phyloP scores from a whole-genome alignment of 2,113 vertebrate species.

The Laticauda laticaudata region DNA sequence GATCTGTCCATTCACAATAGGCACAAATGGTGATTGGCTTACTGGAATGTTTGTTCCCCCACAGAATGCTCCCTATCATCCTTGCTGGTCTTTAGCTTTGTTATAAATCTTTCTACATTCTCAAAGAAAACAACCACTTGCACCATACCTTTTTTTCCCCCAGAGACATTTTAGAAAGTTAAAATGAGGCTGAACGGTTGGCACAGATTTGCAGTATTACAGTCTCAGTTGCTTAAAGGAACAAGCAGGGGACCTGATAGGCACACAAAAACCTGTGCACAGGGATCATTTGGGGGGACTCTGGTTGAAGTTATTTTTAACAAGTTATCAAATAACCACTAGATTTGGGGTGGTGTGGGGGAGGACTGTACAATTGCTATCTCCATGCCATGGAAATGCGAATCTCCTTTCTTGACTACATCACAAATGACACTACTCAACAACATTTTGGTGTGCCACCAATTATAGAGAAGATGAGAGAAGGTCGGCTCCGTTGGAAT shows the following conservation, averaged over 20 bases:
- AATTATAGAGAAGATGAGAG: too few relatives aligned
- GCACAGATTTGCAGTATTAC: not conserved
- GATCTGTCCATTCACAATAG: not conserved
- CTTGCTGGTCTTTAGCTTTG: not conserved
- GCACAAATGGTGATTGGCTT: not conserved
- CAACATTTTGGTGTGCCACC: too few relatives aligned
- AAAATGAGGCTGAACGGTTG: not conserved
- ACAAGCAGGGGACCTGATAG: not conserved
- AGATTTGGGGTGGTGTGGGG: too few relatives aligned
- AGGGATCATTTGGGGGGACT: not conserved
- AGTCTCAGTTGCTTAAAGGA: not conserved
- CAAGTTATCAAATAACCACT: constrained; percentile 3
- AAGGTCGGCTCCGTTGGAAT: too few relatives aligned
- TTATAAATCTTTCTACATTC: not conserved
- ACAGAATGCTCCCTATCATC: not conserved
- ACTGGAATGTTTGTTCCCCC: not conserved
- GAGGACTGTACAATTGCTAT: not conserved
- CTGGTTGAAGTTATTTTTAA: constrained; percentile 51
- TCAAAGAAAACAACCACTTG: not conserved
- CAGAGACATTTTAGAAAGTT: not conserved
- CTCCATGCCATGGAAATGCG: too few relatives aligned
- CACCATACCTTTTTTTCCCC: not conserved
- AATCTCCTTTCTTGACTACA: too few relatives aligned
- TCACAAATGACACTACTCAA: too few relatives aligned
- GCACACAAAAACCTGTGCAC: not conserved